A percentile compares a stretch with the other conserved stretches of the same genome.
Evolutionary conservation across 2,113 vertebrate species (phyloP).

Genomic region (Antechinus stuartii): DNA sequence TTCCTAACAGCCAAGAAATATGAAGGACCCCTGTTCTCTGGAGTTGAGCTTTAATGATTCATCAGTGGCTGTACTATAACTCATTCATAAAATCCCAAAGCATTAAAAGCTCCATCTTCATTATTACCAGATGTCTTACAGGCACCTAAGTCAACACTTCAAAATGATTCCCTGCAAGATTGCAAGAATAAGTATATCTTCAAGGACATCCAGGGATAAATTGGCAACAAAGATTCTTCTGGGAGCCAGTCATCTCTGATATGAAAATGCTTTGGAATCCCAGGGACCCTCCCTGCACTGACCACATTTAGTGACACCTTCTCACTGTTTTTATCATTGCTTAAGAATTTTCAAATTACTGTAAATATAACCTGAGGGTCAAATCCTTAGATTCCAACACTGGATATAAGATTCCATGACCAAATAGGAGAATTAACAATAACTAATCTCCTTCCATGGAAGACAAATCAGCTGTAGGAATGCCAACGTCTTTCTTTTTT

Average conservation of each 20-base stretch:
- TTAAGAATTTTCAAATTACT: not conserved
- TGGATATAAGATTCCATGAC: slow-evolving; percentile 7
- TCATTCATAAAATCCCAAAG: slow-evolving; percentile 61
- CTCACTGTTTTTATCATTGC: not conserved
- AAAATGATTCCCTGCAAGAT: slow-evolving; percentile 45
- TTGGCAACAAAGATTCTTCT: not conserved
- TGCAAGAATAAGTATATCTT: slow-evolving; percentile 47
- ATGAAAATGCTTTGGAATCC: not conserved
- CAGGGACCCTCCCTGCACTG: not conserved
- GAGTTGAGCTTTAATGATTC: slow-evolving; percentile 56
- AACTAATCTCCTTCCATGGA: slow-evolving; percentile 2
- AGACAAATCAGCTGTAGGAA: not conserved
- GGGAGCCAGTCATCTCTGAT: not conserved
- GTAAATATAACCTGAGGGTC: not conserved
- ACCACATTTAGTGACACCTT: not conserved
- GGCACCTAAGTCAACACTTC: slow-evolving; percentile 66
- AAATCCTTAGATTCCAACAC: not conserved
- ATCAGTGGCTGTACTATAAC: slow-evolving; percentile 48
- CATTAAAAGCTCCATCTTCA: slow-evolving; percentile 67
- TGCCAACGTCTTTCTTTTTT: not conserved
- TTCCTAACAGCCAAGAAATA: slow-evolving; percentile 48
- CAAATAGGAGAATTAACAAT: slow-evolving; percentile 19
- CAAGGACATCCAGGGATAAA: slow-evolving; percentile 50
- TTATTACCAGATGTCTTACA: slow-evolving; percentile 65
- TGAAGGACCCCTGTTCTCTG: not conserved